Base-by-base conservation (phyloP, 2,113 vertebrate genomes). In the Gadus chalcogrammus region DNA sequence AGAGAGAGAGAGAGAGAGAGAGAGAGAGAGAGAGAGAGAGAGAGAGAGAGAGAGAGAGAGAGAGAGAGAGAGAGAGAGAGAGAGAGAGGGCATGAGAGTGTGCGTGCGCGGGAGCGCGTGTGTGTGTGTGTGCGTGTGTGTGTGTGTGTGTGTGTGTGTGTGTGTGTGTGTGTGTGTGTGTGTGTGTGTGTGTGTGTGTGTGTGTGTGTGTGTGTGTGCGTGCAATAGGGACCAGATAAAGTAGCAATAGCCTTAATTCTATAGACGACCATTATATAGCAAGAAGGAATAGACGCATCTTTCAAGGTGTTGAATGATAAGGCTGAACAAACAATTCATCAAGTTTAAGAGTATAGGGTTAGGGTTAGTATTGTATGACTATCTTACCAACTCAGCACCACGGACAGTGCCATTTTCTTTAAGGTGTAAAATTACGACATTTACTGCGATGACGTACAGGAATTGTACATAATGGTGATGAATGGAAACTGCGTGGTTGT, bases 21-120 rank as follows among this genome's bases (percentile, higher is more conserved):
- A 15, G 55, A n/a, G 55, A n/a, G 55, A 84, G 79, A 79, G 55
- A 58, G 55, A n/a, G 42, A 48, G 42, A 48, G 42, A 48, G 11
- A 48, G 42, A 48, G 42, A 58, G 55, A 58, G 55, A 15, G 55
- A n/a, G 15, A 17, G 15, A 17, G 55, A 12, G 55, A 17, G 55
- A 12, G 55, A 17, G 55, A 17, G 55, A 4, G 55, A n/a, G 55
- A 6, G 55, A 67, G 61, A 3, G 74, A 53, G 74, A 74, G 52
- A 55, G 76, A 1, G 42, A 12, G 42, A 12, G 42, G 9, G 42
- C 42, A 9, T 48, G 42, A 1, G 42, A 12, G 42, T 48, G 7
- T 64, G 42, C 17, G 15, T 11, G 12, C 65, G 4, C 18, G 20
- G 28, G 22, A 17, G 13, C 1, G 67, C 5, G 55, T 31, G 65